phyloP scores from a whole-genome alignment of 2,797 vertebrate genomes.

The Darevskia mixta region DNA sequence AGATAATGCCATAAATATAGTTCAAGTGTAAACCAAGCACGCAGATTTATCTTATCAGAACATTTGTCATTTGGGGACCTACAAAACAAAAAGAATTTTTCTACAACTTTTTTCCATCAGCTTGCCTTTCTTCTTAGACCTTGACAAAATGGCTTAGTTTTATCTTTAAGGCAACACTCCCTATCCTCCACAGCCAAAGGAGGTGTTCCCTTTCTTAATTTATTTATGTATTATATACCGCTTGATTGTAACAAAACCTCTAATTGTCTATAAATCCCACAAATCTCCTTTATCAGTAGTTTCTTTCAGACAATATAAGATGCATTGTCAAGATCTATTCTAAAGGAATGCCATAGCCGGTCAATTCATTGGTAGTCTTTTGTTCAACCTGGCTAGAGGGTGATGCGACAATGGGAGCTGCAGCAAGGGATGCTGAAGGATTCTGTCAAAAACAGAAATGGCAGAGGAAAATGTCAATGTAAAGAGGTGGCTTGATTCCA shows the following conservation, averaged over 20 bases:
- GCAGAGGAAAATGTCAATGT: too few relatives aligned
- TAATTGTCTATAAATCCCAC: neutral
- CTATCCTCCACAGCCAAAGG: neutral
- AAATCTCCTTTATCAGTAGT: neutral
- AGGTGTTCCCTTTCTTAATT: too few relatives aligned
- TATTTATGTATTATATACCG: too few relatives aligned
- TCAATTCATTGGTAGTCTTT: neutral
- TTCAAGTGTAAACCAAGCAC: neutral
- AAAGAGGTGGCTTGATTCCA: too few relatives aligned
- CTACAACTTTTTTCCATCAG: neutral
- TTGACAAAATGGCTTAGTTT: neutral
- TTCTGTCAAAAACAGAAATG: too few relatives aligned
- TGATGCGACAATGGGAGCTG: too few relatives aligned
- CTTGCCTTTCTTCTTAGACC: neutral
- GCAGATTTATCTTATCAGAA: neutral
- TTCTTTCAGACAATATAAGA: neutral
- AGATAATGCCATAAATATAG: slow-evolving; percentile 1
- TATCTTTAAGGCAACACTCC: neutral
- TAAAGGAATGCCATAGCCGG: neutral
- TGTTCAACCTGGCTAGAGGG: neutral
- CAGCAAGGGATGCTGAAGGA: too few relatives aligned
- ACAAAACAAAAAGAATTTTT: neutral
- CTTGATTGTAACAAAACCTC: too few relatives aligned
- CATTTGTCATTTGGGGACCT: neutral
- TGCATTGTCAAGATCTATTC: neutral